A percentile compares a stretch with the other conserved stretches of the same genome.
phyloP scores from a whole-genome alignment of 2,797 vertebrate species.

The Gobio occitaniae region DNA sequence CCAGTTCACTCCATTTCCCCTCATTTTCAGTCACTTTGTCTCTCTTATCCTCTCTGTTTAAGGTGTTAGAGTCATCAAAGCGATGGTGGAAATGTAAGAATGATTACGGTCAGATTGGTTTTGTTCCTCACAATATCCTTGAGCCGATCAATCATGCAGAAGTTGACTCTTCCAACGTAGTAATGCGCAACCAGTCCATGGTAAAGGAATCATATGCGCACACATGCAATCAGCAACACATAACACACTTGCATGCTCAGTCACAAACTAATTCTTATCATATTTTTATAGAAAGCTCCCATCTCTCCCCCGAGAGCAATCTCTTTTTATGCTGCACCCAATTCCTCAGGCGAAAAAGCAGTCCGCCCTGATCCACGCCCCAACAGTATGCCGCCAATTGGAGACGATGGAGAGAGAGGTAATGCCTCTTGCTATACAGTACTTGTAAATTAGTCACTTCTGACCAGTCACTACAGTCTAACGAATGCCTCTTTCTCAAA shows the following conservation, averaged over 20 bases:
- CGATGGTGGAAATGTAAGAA: constrained; percentile 90
- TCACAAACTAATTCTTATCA: constrained; percentile 38
- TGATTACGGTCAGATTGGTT: constrained; percentile 82
- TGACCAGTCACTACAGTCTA: not conserved
- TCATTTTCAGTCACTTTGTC: not conserved
- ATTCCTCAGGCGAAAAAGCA: constrained; percentile 43
- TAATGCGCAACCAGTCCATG: constrained; percentile 66
- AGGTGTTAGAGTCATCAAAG: constrained; percentile 85
- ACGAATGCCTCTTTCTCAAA: not conserved
- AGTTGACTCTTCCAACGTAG: constrained; percentile 36
- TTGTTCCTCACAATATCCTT: constrained; percentile 87
- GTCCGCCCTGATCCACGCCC: constrained; percentile 43
- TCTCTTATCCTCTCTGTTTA: constrained; percentile 20
- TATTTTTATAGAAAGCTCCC: constrained; percentile 62
- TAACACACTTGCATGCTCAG: not conserved
- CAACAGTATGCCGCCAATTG: constrained; percentile 64
- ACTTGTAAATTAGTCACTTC: not conserved
- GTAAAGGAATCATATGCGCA: constrained; percentile 58
- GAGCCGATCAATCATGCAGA: constrained; percentile 69
- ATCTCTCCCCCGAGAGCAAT: constrained; percentile 45
- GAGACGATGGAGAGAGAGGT: constrained; percentile 67
- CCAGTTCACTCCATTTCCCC: not conserved
- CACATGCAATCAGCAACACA: not conserved
- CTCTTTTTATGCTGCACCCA: constrained; percentile 57
- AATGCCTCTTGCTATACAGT: not conserved